Percentiles rank a stretch among this genome's conserved stretches.
Evolutionary conservation across 1,140 invertebrate species (phyloP).

Genomic region (Eulimnadia texana): DNA sequence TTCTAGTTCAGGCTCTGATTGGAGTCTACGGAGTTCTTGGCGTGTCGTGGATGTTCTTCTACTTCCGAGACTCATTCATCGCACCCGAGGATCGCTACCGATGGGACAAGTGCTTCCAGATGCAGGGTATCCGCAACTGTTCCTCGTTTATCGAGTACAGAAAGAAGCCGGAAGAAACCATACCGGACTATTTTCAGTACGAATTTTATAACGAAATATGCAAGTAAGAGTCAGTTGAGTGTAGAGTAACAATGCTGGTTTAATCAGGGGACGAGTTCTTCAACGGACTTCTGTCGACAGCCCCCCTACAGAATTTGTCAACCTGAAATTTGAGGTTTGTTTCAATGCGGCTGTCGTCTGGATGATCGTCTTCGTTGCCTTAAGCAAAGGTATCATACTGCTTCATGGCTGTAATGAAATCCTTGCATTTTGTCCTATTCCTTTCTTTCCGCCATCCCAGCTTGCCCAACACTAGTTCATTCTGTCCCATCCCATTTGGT

Average conservation of each 20-base stretch:
- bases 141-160: neutral
- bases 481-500: neutral
- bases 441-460: neutral
- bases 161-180: conserved; percentile 36
- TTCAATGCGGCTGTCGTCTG: conserved; percentile 80
- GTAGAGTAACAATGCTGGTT: conserved; percentile 12
- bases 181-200: conserved; percentile 50
- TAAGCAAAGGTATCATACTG: conserved; percentile 53
- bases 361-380: conserved; percentile 75
- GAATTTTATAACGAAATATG: neutral
- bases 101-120: conserved; percentile 60
- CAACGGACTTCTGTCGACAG: conserved; percentile 41
- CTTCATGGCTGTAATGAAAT: neutral
- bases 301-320: conserved; percentile 34
- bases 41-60: conserved; percentile 77
- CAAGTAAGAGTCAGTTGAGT: neutral
- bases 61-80: conserved; percentile 75
- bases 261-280: conserved; percentile 52
- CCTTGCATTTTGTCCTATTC: neutral
- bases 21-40: conserved; percentile 75
- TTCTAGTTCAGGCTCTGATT: conserved; percentile 60
- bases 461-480: neutral
- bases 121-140: conserved; percentile 3
- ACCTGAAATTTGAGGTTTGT: conserved; percentile 69
- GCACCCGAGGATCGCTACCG: conserved; percentile 60